Evolutionary conservation across 2,113 vertebrate species (phyloP).

Genomic region (Tyrannus savana): DNA sequence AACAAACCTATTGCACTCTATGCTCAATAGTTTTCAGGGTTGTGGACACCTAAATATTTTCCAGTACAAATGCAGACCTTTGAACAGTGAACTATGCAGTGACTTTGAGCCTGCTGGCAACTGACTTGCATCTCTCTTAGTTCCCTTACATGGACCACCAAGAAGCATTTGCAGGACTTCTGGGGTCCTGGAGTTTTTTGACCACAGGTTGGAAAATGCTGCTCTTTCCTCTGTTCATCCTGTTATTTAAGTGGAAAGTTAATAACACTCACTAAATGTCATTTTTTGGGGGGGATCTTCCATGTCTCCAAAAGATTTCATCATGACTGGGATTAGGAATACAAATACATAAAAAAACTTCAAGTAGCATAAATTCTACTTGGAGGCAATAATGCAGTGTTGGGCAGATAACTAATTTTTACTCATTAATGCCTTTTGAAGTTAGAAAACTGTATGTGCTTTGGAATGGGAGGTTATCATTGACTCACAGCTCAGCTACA

Average conservation of each 20-base stretch:
- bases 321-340: background rate
- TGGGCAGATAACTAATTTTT: background rate
- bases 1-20: background rate
- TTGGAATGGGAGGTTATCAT: background rate
- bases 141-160: background rate
- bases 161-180: background rate
- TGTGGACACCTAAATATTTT: background rate
- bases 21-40: background rate
- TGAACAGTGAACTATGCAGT: background rate
- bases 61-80: background rate
- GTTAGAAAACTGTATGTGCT: background rate
- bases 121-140: background rate
- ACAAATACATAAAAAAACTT: background rate
- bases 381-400: background rate
- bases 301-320: background rate
- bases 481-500: background rate
- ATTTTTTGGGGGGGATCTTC: background rate
- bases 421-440: background rate
- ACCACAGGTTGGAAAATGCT: background rate
- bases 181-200: background rate
- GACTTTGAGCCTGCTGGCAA: background rate
- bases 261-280: background rate
- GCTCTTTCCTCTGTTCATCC: background rate
- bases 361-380: background rate
- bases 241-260: background rate